These are phyloP conservation scores for Leptinotarsa haldemani DNA, from an alignment of 2,888 invertebrate species.

Conservation along the genomic window DNA sequence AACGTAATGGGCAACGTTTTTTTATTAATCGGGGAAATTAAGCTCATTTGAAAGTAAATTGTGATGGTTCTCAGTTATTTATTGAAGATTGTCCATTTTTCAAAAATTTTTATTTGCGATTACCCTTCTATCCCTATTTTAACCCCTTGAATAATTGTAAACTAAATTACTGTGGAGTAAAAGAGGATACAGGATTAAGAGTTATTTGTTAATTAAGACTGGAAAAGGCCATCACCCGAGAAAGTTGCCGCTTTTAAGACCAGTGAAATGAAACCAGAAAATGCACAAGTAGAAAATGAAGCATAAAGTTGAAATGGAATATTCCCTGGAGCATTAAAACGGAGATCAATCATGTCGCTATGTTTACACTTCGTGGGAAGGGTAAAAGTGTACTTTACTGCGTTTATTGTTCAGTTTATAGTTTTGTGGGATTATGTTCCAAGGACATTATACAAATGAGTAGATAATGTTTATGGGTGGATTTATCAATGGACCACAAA, in stretches of 20 bases:
- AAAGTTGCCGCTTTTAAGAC: slow-evolving; percentile 1
- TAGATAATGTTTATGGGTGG: background rate
- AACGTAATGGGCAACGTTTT: too few relatives aligned
- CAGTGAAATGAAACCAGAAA: slow-evolving; percentile 1
- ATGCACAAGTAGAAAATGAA: slow-evolving; percentile 15
- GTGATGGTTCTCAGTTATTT: too few relatives aligned
- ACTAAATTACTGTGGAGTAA: too few relatives aligned
- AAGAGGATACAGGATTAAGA: too few relatives aligned
- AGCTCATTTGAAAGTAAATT: too few relatives aligned
- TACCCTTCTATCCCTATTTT: too few relatives aligned
- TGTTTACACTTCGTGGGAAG: background rate
- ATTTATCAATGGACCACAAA: too few relatives aligned
- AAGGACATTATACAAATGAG: background rate
- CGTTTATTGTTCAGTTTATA: slow-evolving; percentile 2
- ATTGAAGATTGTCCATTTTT: too few relatives aligned
- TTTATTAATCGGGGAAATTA: too few relatives aligned
- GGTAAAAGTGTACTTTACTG: background rate
- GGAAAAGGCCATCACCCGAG: background rate
- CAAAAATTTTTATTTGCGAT: too few relatives aligned
- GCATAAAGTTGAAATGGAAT: background rate
- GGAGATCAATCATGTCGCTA: slow-evolving; percentile 13
- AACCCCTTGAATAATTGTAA: too few relatives aligned
- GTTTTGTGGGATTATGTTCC: background rate
- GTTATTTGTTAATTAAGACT: too few relatives aligned
- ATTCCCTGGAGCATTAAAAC: slow-evolving; percentile 11